Conservation (phyloP, 2,797 vertebrate species). For the Spizella passerina region DNA sequence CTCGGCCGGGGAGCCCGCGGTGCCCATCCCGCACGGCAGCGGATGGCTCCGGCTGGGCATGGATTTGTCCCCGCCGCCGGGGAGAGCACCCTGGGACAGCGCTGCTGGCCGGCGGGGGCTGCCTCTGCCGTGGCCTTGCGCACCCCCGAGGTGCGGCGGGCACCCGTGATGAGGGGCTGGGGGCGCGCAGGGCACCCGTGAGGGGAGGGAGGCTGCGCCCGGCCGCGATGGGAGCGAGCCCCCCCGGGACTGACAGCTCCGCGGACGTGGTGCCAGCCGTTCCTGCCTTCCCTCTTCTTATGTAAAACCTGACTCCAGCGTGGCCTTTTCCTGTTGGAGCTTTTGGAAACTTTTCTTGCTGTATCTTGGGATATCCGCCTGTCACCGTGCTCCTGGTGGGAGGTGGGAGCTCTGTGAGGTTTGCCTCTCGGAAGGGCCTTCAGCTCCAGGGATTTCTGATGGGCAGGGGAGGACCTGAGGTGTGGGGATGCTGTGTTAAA, state of each 20-base stretch:
- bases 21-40: neutral
- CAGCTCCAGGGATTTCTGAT: neutral
- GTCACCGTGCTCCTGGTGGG: neutral
- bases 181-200: neutral
- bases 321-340: neutral
- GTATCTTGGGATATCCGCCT: neutral
- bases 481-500: neutral
- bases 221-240: neutral
- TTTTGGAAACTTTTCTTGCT: neutral
- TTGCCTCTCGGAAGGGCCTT: neutral
- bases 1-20: neutral
- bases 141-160: neutral
- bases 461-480: neutral
- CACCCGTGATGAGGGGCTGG: neutral
- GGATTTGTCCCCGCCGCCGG: neutral
- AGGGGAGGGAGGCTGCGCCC: neutral
- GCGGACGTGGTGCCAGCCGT: neutral
- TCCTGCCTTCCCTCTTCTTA: neutral
- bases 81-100: neutral
- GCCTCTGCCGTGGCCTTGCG: neutral
- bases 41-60: neutral
- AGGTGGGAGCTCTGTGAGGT: neutral
- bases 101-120: neutral
- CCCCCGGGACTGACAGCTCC: neutral
- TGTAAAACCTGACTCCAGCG: neutral